These are phyloP conservation scores for Scalopus aquaticus DNA, from an alignment of 2,113 vertebrate species.

Conservation along the genomic window DNA sequence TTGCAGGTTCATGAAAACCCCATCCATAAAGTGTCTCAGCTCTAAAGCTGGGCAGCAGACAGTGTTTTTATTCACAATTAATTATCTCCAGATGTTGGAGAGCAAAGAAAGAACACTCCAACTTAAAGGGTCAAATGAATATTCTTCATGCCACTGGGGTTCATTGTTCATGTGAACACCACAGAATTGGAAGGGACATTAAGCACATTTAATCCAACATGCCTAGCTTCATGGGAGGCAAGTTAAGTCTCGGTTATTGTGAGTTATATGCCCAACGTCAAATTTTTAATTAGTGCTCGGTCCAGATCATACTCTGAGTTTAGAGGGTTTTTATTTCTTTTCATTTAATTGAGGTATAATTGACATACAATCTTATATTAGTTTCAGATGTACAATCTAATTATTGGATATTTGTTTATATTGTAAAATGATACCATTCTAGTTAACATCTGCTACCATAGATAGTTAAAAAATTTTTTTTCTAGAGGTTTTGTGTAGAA, in stretches of 20 bases:
- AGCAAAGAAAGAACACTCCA: constrained; percentile 32
- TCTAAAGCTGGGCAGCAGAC: constrained; percentile 15
- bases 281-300: neutral
- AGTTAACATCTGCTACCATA: neutral
- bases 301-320: neutral
- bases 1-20: constrained; percentile 40
- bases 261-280: neutral
- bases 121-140: neutral
- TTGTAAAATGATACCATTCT: neutral
- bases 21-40: neutral
- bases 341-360: neutral
- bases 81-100: constrained; percentile 60
- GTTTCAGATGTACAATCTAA: neutral
- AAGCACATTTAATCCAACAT: neutral
- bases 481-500: neutral
- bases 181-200: neutral
- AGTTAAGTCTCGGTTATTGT: neutral
- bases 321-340: neutral
- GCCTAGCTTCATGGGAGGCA: neutral
- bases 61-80: constrained; percentile 56
- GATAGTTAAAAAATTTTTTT: neutral
- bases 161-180: neutral
- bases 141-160: neutral
- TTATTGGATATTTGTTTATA: neutral
- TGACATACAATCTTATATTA: neutral